A percentile compares a stretch with the other conserved stretches of the same genome.
phyloP scores from a whole-genome alignment of 2,888 invertebrate species.

The Embidobia sp. region DNA sequence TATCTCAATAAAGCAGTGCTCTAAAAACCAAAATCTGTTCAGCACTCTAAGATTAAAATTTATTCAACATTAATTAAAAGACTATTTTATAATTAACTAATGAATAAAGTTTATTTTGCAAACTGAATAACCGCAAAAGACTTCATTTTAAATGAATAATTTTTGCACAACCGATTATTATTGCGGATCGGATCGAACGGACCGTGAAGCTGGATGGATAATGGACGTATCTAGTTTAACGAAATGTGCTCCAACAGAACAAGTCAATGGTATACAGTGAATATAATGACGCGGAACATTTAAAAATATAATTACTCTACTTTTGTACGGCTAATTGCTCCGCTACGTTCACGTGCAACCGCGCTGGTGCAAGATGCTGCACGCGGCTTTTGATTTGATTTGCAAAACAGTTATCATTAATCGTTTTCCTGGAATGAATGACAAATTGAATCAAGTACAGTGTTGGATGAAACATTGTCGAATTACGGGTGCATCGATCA shows the following conservation, averaged over 20 bases:
- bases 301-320: constrained; percentile 1
- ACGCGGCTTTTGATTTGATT: not conserved
- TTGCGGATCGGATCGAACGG: constrained; percentile 9
- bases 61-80: too few relatives aligned
- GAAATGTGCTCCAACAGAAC: not conserved
- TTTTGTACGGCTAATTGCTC: not conserved
- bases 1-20: too few relatives aligned
- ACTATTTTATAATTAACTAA: too few relatives aligned
- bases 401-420: too few relatives aligned
- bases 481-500: constrained; percentile 24
- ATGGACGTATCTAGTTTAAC: not conserved
- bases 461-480: not conserved
- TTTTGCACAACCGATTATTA: constrained; percentile 8
- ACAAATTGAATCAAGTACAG: constrained; percentile 5
- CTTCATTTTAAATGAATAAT: too few relatives aligned
- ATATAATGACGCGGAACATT: constrained; percentile 6
- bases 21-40: too few relatives aligned
- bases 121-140: too few relatives aligned
- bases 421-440: not conserved
- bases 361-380: too few relatives aligned
- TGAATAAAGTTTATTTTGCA: too few relatives aligned
- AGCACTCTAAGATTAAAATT: too few relatives aligned
- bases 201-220: constrained; percentile 9
- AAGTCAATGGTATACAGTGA: not conserved
- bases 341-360: too few relatives aligned